These are phyloP conservation scores for Nerophis ophidion DNA, from an alignment of 2,113 vertebrate genomes.

Conservation along the genomic window DNA sequence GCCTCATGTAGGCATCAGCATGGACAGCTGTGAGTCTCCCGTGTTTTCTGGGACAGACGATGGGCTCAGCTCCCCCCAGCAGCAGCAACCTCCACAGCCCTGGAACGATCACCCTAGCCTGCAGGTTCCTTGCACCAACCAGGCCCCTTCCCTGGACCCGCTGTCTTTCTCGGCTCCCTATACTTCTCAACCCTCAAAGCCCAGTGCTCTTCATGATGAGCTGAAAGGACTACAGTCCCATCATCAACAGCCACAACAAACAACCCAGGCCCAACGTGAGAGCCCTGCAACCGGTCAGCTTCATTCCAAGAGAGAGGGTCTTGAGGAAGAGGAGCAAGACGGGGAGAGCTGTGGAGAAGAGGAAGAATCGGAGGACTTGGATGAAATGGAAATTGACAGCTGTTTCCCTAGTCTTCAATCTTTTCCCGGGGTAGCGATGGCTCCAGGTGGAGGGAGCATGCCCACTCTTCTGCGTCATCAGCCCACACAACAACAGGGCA, in stretches of 20 bases:
- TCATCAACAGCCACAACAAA: conserved; percentile 65
- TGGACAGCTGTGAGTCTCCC: conserved; percentile 99
- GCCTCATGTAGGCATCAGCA: conserved; percentile 96
- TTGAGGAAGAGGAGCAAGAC: conserved; percentile 80
- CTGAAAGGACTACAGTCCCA: conserved; percentile 68
- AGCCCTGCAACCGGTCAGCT: conserved; percentile 61
- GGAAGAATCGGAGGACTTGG: conserved; percentile 86
- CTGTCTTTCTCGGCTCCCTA: conserved; percentile 67
- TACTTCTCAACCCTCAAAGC: conserved; percentile 65
- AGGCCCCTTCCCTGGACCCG: conserved; percentile 85
- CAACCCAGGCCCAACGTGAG: conserved; percentile 54
- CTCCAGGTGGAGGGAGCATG: conserved; percentile 70
- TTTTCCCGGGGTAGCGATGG: conserved; percentile 71
- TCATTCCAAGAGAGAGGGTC: conserved; percentile 67
- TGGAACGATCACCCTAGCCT: conserved; percentile 93
- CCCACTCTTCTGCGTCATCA: conserved; percentile 71
- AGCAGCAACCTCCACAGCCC: conserved; percentile 80
- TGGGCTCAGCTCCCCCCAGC: conserved; percentile 88
- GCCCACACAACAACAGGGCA: conserved; percentile 60
- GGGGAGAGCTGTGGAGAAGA: conserved; percentile 79
- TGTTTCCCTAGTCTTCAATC: conserved; percentile 78
- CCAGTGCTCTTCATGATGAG: conserved; percentile 59
- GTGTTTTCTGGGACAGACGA: conserved; percentile 99
- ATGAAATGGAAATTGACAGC: conserved; percentile 84
- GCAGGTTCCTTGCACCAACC: conserved; percentile 84